Evolutionary conservation across 2,888 invertebrate species (phyloP).

Genomic region (Sarcophaga variegata): DNA sequence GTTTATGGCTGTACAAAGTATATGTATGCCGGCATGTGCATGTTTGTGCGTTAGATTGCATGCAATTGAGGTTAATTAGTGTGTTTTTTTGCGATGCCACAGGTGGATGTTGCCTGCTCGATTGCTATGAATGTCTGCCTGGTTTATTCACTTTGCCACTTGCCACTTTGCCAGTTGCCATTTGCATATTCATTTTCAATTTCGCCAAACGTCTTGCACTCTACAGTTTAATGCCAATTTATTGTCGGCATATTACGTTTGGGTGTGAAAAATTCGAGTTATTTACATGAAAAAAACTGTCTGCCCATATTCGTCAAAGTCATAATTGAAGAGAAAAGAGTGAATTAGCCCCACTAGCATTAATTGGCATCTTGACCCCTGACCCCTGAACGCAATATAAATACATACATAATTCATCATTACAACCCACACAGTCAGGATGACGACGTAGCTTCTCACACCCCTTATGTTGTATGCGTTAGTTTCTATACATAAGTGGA

Average conservation of each 20-base stretch:
- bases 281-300: no score
- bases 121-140: constrained; percentile 5
- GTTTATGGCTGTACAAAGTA: neutral
- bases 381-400: no score
- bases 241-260: neutral
- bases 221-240: neutral
- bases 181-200: constrained; percentile 60
- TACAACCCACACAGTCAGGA: no score
- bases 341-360: no score
- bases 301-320: no score
- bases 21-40: neutral
- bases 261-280: neutral
- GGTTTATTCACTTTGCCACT: constrained; percentile 27
- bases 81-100: constrained; percentile 67
- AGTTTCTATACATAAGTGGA: no score
- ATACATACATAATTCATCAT: no score
- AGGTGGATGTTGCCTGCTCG: constrained; percentile 70
- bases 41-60: constrained; percentile 41
- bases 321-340: no score
- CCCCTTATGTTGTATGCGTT: no score
- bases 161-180: constrained; percentile 28
- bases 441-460: no score
- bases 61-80: constrained; percentile 73
- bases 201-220: constrained; percentile 14
- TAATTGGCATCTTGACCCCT: no score